phyloP scores from a whole-genome alignment of 1,140 invertebrate genomes.

The Papilio helenus region DNA sequence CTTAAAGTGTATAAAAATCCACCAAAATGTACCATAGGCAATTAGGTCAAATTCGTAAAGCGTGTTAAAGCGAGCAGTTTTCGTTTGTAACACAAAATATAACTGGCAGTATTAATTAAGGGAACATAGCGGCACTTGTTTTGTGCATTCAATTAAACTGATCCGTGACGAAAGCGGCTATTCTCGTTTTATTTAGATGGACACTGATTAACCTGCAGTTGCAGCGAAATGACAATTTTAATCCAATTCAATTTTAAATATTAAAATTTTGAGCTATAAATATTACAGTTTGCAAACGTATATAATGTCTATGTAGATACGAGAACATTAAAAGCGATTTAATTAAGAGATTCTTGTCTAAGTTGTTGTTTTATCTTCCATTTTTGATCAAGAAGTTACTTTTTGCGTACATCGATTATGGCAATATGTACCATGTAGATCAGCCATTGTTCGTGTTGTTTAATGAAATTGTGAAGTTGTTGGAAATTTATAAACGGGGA shows the following conservation, averaged over 20 bases:
- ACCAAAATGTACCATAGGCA: not conserved
- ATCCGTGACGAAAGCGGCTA: slow-evolving; percentile 42
- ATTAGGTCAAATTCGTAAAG: slow-evolving; percentile 3
- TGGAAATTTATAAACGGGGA: no score
- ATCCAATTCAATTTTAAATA: not conserved
- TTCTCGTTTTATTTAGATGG: slow-evolving; percentile 55
- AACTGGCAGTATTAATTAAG: slow-evolving; percentile 34
- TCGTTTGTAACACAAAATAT: slow-evolving; percentile 12
- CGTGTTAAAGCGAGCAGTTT: slow-evolving; percentile 20
- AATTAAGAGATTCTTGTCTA: no score
- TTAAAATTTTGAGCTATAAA: not conserved
- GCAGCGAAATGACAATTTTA: slow-evolving; percentile 23
- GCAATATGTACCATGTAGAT: not conserved
- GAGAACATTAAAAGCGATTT: no score
- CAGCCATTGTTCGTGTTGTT: no score
- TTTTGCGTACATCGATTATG: not conserved
- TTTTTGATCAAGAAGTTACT: not conserved
- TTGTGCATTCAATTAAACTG: slow-evolving; percentile 38
- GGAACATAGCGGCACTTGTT: slow-evolving; percentile 29
- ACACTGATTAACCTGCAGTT: slow-evolving; percentile 47
- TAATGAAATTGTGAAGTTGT: no score
- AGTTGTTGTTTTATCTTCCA: no score
- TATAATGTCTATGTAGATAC: no score
- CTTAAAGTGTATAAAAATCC: not conserved
- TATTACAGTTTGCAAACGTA: not conserved